A percentile compares a stretch with the other conserved stretches of the same genome.
Evolutionary conservation across 1,140 invertebrate species (phyloP).

Genomic region (Micrasema longulum): DNA sequence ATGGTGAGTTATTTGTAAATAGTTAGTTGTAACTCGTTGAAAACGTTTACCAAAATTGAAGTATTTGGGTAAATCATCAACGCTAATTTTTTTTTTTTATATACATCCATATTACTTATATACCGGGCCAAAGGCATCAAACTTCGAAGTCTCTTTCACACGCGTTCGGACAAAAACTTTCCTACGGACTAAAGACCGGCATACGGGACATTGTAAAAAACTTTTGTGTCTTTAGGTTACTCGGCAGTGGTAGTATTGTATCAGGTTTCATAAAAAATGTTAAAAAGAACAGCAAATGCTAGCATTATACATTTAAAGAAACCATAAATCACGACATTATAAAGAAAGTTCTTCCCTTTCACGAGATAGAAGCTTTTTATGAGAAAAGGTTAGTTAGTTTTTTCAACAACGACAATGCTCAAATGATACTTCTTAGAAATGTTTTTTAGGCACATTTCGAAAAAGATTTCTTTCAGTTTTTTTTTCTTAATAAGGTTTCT

Average conservation of each 20-base stretch:
- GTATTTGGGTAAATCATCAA: too few relatives aligned
- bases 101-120: too few relatives aligned
- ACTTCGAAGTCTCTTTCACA: too few relatives aligned
- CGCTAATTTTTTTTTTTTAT: too few relatives aligned
- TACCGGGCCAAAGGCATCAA: too few relatives aligned
- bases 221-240: background rate
- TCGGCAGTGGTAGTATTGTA: background rate
- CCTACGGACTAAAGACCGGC: too few relatives aligned
- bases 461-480: slow-evolving; percentile 25
- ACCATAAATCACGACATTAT: slow-evolving; percentile 27
- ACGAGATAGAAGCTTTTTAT: slow-evolving; percentile 22
- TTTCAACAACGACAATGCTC: slow-evolving; percentile 25
- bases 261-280: slow-evolving; percentile 19
- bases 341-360: slow-evolving; percentile 18
- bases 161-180: too few relatives aligned
- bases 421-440: slow-evolving; percentile 27
- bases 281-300: slow-evolving; percentile 21
- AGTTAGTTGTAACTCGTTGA: too few relatives aligned
- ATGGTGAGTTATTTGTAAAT: too few relatives aligned
- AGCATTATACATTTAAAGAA: slow-evolving; percentile 28
- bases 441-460: too few relatives aligned
- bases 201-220: background rate
- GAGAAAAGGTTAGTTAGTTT: slow-evolving; percentile 29
- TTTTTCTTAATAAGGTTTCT: slow-evolving; percentile 7
- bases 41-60: too few relatives aligned